Percentiles rank a stretch among this genome's conserved stretches.
These are phyloP conservation scores for Heterotilapia buettikoferi DNA, from an alignment of 2,113 vertebrate genomes.

Conservation along the genomic window DNA sequence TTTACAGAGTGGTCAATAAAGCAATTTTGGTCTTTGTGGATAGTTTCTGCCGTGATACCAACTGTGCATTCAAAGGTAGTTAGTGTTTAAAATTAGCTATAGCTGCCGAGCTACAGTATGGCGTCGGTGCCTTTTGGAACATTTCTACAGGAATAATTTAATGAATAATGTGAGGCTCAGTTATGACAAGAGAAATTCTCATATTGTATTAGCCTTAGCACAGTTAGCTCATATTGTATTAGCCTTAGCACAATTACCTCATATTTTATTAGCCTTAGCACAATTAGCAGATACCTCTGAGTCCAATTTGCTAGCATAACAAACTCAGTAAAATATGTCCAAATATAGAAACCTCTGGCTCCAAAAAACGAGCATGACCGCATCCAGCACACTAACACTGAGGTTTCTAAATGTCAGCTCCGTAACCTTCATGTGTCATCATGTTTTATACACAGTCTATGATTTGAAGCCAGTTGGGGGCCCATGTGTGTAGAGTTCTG, in stretches of 20 bases:
- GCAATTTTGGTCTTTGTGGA: fast-evolving
- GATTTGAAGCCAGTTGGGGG: background rate
- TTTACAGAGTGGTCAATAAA: background rate
- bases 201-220: background rate
- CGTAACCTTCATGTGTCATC: fast-evolving
- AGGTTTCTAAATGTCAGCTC: background rate
- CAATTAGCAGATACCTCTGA: background rate
- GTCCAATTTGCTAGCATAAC: background rate
- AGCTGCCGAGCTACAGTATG: background rate
- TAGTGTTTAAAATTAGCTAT: background rate
- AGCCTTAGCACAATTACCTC: background rate
- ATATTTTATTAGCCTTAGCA: background rate
- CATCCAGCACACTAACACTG: background rate
- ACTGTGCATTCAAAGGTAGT: background rate
- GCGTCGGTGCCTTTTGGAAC: fast-evolving
- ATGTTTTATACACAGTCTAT: background rate
- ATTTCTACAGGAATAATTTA: background rate
- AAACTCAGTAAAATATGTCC: background rate
- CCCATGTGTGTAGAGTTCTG: background rate
- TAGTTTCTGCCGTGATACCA: background rate
- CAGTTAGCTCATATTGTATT: background rate
- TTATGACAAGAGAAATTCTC: background rate
- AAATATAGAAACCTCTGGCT: background rate
- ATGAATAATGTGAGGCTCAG: background rate
- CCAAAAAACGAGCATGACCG: background rate